phyloP scores from a whole-genome alignment of 2,797 vertebrate genomes.

The Erithacus rubecula region DNA sequence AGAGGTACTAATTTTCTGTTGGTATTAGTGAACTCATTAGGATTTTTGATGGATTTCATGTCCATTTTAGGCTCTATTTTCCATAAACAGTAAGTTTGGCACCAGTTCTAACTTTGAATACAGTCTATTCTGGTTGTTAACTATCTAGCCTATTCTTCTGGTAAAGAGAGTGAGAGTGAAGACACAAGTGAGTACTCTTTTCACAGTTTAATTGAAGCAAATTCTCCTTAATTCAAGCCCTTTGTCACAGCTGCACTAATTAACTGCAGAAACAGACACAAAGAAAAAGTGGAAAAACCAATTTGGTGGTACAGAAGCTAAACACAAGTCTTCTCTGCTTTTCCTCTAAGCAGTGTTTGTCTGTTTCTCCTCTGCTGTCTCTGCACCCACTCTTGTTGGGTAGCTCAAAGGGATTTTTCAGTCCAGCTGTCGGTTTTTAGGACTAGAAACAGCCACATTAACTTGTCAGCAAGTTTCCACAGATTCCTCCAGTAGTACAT shows the following conservation, averaged over 20 bases:
- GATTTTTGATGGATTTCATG: not conserved
- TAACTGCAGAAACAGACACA: not conserved
- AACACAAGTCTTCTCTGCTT: not conserved
- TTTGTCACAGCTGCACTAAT: constrained; percentile 17
- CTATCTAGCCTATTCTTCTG: not conserved
- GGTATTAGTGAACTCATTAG: not conserved
- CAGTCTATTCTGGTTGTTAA: not conserved
- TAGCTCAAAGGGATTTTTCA: not conserved
- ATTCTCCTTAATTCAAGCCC: not conserved
- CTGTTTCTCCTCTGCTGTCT: not conserved
- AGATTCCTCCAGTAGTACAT: not conserved
- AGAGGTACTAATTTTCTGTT: not conserved
- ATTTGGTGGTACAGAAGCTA: not conserved
- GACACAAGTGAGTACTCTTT: not conserved
- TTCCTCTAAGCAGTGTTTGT: not conserved
- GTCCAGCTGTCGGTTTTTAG: not conserved
- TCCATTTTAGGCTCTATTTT: not conserved
- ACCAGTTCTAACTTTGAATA: not conserved
- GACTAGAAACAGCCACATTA: not conserved
- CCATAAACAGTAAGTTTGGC: not conserved
- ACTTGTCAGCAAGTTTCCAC: not conserved
- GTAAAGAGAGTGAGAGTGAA: not conserved
- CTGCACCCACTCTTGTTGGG: not conserved
- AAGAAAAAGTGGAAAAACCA: not conserved
- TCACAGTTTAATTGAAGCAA: constrained; percentile 14